Evolutionary conservation across 2,888 invertebrate species (phyloP).

Genomic region (Hoplodrina ambigua): DNA sequence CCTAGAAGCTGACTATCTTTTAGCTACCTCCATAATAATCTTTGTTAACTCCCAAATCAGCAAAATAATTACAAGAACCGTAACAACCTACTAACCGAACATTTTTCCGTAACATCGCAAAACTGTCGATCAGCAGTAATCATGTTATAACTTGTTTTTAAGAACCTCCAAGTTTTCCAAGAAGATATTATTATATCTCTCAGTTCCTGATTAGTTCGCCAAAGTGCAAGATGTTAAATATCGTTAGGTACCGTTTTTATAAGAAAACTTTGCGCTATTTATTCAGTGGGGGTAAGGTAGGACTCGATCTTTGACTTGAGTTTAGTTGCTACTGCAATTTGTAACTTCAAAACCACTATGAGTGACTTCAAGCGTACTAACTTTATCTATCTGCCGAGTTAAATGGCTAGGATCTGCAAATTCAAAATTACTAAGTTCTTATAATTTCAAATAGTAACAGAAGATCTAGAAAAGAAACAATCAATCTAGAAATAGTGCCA

Average conservation of each 20-base stretch:
- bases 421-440: constrained; percentile 9
- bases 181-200: constrained; percentile 60
- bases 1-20: constrained; percentile 26
- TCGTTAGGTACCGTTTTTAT: constrained; percentile 53
- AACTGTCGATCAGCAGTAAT: constrained; percentile 60
- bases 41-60: constrained; percentile 42
- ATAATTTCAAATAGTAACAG: background rate
- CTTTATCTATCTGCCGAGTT: constrained; percentile 9
- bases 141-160: constrained; percentile 61
- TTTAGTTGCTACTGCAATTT: constrained; percentile 24
- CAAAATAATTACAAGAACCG: constrained; percentile 48
- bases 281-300: constrained; percentile 34
- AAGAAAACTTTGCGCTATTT: constrained; percentile 54
- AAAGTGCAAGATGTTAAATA: constrained; percentile 63
- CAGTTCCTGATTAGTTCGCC: constrained; percentile 60
- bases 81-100: constrained; percentile 39
- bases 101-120: constrained; percentile 58
- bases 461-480: too few species aligned
- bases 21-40: constrained; percentile 31
- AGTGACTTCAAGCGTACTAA: constrained; percentile 27
- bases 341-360: constrained; percentile 36
- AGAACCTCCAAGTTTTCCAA: constrained; percentile 55
- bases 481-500: too few species aligned
- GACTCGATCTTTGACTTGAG: constrained; percentile 39
- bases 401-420: constrained; percentile 11